Evolutionary conservation across 1,140 invertebrate genomes (phyloP).

Genomic region (Drosophila azteca): DNA sequence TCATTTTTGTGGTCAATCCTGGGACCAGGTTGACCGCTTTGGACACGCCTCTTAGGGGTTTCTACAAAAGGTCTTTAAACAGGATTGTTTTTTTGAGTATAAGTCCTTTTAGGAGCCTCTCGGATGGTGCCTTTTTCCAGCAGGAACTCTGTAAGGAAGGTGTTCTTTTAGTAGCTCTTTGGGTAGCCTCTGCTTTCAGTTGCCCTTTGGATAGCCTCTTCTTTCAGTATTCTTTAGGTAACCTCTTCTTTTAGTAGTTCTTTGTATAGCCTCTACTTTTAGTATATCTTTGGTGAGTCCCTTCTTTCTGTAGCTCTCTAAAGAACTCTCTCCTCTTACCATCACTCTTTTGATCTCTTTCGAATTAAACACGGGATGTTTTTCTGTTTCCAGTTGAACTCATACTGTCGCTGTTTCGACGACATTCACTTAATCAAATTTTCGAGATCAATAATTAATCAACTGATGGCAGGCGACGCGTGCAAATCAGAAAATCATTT

Average conservation of each 20-base stretch:
- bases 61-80: too few species aligned
- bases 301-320: too few species aligned
- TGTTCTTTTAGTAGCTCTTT: too few species aligned
- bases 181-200: too few species aligned
- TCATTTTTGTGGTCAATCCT: slow-evolving; percentile 12
- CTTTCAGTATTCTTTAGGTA: too few species aligned
- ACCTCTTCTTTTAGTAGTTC: too few species aligned
- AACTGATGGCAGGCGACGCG: slow-evolving; percentile 52
- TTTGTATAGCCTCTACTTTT: not conserved
- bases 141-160: too few species aligned
- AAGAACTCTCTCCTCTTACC: not conserved
- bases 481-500: slow-evolving; percentile 68
- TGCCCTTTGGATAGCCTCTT: too few species aligned
- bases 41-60: slow-evolving; percentile 13
- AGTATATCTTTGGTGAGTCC: too few species aligned
- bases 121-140: too few species aligned
- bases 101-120: too few species aligned
- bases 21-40: slow-evolving; percentile 21
- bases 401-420: slow-evolving; percentile 20
- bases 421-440: slow-evolving; percentile 67
- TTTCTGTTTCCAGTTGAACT: slow-evolving; percentile 48
- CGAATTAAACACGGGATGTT: slow-evolving; percentile 12
- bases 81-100: too few species aligned
- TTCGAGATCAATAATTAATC: slow-evolving; percentile 79
- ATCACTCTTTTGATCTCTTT: slow-evolving; percentile 29